phyloP scores from a whole-genome alignment of 2,113 vertebrate genomes.

The Miniopterus natalensis region DNA sequence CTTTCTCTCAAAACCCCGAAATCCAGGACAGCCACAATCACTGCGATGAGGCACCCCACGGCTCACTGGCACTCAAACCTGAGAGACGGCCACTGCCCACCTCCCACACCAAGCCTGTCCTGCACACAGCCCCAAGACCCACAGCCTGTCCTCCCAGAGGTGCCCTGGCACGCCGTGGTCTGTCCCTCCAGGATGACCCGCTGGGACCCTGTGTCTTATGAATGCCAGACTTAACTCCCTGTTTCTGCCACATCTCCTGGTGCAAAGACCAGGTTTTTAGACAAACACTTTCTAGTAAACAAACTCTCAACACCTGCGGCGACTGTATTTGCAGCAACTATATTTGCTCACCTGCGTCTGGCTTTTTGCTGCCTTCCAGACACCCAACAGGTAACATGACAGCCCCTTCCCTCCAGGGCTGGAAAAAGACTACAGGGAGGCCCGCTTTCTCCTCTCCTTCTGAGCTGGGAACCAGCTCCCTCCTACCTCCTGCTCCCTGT shows the following conservation, averaged over 20 bases:
- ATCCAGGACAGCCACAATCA: not conserved
- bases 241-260: not conserved
- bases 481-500: not conserved
- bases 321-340: no score
- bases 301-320: not conserved
- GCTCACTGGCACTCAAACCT: not conserved
- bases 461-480: not conserved
- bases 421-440: not conserved
- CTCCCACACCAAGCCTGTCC: not conserved
- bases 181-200: not conserved
- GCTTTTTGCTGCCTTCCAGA: not conserved
- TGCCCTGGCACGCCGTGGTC: accelerated
- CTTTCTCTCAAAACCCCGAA: conserved; percentile 7
- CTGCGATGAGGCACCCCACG: not conserved
- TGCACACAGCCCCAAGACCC: not conserved
- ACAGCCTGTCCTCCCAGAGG: not conserved
- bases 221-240: not conserved
- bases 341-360: not conserved
- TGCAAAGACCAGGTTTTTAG: not conserved
- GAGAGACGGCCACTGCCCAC: not conserved
- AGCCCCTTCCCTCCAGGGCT: not conserved
- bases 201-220: accelerated
- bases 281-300: not conserved
- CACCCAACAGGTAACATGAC: not conserved
- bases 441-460: not conserved